Conservation (phyloP, 2,113 vertebrate genomes). For the Numenius arquata region DNA sequence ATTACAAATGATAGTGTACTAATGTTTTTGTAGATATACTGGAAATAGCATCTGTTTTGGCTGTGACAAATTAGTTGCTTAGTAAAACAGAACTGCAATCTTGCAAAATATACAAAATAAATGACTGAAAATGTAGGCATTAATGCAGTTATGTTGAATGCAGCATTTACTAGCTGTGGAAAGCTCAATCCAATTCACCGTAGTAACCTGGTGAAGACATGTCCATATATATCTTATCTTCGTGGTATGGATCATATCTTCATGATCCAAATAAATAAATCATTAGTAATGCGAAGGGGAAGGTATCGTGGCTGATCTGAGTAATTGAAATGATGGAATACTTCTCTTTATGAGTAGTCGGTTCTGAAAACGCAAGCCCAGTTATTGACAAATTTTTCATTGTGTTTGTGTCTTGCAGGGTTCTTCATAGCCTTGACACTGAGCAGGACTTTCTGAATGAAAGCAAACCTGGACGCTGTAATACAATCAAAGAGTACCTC, state of each 20-base stretch:
- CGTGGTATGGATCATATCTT: background rate
- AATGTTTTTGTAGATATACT: background rate
- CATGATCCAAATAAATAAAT: background rate
- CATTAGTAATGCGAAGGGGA: background rate
- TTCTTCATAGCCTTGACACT: background rate
- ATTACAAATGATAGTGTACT: background rate
- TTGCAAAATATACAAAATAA: background rate
- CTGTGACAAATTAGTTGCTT: background rate
- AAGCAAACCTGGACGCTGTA: background rate
- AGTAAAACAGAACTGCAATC: background rate
- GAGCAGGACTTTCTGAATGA: background rate
- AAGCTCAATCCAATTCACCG: background rate
- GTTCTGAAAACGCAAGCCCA: background rate
- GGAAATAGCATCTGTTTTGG: background rate
- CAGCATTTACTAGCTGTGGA: background rate
- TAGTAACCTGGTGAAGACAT: background rate
- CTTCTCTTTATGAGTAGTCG: background rate
- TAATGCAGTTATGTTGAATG: rapidly evolving
- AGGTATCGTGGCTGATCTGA: background rate
- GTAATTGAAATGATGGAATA: background rate
- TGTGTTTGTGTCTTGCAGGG: background rate
- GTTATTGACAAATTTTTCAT: background rate
- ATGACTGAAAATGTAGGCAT: background rate
- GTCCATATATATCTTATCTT: too few species aligned
- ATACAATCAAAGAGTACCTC: background rate